phyloP scores from a whole-genome alignment of 2,113 vertebrate genomes.

The Sapajus apella region DNA sequence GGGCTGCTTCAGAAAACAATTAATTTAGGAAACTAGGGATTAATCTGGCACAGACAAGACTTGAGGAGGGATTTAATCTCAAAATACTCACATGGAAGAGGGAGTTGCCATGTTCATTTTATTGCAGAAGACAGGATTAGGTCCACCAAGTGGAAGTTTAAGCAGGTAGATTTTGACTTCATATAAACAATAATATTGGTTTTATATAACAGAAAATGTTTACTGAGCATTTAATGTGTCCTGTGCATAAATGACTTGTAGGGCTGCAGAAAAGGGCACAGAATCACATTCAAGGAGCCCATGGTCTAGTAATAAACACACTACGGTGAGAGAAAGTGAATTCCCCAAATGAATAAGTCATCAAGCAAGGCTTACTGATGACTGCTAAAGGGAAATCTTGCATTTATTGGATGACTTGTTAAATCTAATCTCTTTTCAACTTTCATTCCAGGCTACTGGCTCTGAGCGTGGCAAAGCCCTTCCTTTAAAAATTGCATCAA shows the following conservation, averaged over 20 bases:
- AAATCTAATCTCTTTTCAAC: not conserved
- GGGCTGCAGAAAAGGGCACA: not conserved
- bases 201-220: not conserved
- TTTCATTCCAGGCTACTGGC: not conserved
- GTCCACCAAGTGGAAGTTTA: not conserved
- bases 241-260: not conserved
- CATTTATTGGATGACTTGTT: not conserved
- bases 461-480: not conserved
- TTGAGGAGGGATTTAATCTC: not conserved
- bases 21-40: not conserved
- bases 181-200: not conserved
- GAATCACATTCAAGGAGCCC: not conserved
- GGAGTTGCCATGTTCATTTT: not conserved
- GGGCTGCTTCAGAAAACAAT: not conserved
- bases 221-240: not conserved
- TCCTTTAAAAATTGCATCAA: not conserved
- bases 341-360: not conserved
- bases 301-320: not conserved
- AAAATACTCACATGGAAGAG: not conserved
- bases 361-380: not conserved
- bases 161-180: not conserved
- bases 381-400: not conserved
- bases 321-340: not conserved
- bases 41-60: conserved; percentile 30
- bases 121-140: not conserved